Evolutionary conservation across 2,797 vertebrate species (phyloP).

Genomic region (Scolopax rusticola): DNA sequence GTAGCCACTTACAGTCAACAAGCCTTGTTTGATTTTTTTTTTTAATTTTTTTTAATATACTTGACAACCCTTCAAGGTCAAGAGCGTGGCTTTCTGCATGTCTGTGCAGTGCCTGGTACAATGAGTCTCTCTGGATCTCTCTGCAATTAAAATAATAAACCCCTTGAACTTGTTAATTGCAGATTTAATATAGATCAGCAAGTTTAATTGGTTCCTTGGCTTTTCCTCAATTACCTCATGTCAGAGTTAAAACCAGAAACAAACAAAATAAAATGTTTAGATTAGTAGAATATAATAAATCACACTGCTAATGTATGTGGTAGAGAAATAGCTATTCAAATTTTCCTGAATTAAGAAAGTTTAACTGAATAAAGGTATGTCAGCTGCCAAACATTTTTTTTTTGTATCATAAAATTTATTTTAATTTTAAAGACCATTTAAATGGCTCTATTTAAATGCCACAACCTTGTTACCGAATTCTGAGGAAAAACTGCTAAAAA

Average conservation of each 20-base stretch:
- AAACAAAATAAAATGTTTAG: background rate
- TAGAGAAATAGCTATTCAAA: background rate
- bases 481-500: slow-evolving; percentile 6
- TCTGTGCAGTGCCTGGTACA: background rate
- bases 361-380: background rate
- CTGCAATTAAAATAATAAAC: background rate
- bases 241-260: background rate
- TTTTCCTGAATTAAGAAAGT: background rate
- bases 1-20: background rate
- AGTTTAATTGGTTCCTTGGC: background rate
- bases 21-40: background rate
- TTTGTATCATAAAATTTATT: background rate
- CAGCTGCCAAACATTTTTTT: background rate
- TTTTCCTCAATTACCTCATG: background rate
- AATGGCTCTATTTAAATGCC: background rate
- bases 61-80: background rate
- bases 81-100: background rate
- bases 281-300: background rate
- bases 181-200: background rate
- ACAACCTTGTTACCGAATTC: background rate
- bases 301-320: background rate
- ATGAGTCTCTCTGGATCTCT: background rate
- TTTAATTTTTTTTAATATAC: background rate
- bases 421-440: background rate
- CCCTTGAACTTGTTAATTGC: background rate